phyloP scores from a whole-genome alignment of 2,888 invertebrate species.

The Heliothis peltigera region DNA sequence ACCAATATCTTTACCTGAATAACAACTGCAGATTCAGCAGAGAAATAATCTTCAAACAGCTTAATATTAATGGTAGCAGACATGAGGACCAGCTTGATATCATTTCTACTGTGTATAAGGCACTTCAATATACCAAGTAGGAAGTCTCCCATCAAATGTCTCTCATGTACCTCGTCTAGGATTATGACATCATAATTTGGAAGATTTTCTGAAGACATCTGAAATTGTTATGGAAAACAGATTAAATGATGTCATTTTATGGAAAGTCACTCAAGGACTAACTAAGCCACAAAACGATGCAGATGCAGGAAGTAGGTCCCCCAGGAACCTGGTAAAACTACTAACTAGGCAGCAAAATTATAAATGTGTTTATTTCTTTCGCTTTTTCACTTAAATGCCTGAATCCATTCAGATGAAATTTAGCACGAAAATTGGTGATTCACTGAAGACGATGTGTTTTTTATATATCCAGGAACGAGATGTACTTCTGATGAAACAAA shows the following conservation, averaged over 20 bases:
- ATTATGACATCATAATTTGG: constrained; percentile 97
- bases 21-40: constrained; percentile 94
- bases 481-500: no score
- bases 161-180: constrained; percentile 99
- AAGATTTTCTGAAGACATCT: constrained; percentile 95
- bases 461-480: no score
- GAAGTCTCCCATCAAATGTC: constrained; percentile 98
- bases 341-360: no score
- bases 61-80: constrained; percentile 99
- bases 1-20: constrained; percentile 91
- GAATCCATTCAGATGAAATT: no score
- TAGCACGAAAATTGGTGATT: no score
- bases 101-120: constrained; percentile 93
- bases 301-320: no score
- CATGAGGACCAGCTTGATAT: constrained; percentile 98
- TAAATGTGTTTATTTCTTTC: no score
- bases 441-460: no score
- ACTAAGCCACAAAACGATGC: no score
- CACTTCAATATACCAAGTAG: constrained; percentile 98
- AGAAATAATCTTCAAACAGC: constrained; percentile 97
- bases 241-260: constrained; percentile 18
- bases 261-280: neutral
- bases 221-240: constrained; percentile 60
- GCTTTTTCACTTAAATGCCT: no score
- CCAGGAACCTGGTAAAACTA: no score